A percentile compares a stretch with the other conserved stretches of the same genome.
Conservation (phyloP, 2,797 vertebrate species). For the Enteromius viviparus region DNA sequence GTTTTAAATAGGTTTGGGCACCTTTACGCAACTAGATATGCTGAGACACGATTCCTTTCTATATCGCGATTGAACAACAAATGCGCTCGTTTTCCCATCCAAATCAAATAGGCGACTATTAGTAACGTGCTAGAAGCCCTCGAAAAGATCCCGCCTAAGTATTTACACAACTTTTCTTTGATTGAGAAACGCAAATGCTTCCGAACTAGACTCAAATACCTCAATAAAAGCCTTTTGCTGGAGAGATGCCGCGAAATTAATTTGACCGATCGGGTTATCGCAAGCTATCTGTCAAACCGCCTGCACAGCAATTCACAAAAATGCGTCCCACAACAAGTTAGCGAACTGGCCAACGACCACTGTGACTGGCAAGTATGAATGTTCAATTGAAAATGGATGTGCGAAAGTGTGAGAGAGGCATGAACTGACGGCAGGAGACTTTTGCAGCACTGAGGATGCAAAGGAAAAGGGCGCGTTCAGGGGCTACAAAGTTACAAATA, state of each 20-base stretch:
- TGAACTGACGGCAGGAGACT: slow-evolving; percentile 33
- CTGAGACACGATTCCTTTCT: slow-evolving; percentile 30
- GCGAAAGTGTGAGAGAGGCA: slow-evolving; percentile 39
- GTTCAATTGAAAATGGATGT: slow-evolving; percentile 26
- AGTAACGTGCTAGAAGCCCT: not conserved
- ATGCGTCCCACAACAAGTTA: slow-evolving; percentile 53
- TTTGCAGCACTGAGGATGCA: slow-evolving; percentile 48
- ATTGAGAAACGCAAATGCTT: not conserved
- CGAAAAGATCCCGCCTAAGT: slow-evolving; percentile 9
- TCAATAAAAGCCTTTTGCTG: not conserved
- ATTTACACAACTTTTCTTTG: slow-evolving; percentile 32
- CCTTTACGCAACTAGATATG: slow-evolving; percentile 50
- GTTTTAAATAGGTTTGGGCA: slow-evolving; percentile 48
- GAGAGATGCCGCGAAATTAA: slow-evolving; percentile 5
- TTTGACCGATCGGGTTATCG: slow-evolving; percentile 7
- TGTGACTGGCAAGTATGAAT: slow-evolving; percentile 8
- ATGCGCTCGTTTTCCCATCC: slow-evolving; percentile 26
- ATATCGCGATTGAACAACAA: slow-evolving; percentile 30
- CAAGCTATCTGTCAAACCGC: slow-evolving; percentile 26
- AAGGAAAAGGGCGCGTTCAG: slow-evolving; percentile 81
- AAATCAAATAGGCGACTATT: slow-evolving; percentile 20
- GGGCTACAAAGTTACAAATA: slow-evolving; percentile 95
- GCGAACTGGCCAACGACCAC: slow-evolving; percentile 40
- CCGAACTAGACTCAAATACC: not conserved
- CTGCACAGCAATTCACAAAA: slow-evolving; percentile 48